Evolutionary conservation across 1,140 invertebrate genomes (phyloP), one percentile per base, ranked within the genome.

Genomic region (Battus philenor): DNA sequence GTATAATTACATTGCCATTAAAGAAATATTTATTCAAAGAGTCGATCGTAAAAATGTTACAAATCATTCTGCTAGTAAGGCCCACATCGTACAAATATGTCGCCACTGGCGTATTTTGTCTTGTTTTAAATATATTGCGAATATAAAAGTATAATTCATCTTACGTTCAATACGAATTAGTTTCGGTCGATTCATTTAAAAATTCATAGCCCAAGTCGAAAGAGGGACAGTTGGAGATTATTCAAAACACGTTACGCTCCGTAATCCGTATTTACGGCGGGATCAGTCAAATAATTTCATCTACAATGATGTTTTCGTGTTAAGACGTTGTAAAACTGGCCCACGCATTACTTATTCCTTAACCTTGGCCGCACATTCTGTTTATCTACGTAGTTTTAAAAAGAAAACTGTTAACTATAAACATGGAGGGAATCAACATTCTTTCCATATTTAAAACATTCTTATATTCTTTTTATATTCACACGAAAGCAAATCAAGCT

Each of bases 221-320:
- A 1, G 4, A n/a, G 26, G n/a, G 17, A 34, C 10, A 20, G 16
- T 10, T n/a, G 17, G 11, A 34, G 32, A 34, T 34, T 29, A 29
- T 29, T 34, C 9, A 17, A 17, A 18, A 20, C 17, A 34, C 16
- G 16, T 34, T 34, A 20, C 4, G 9, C n/a, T 17, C 32, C 9
- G 4, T 34, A 34, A 34, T 34, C 32, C 32, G 16, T 34, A 34
- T 34, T 34, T 36, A 36, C 33, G 33, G 17, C 10, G 10, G 33
- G 33, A 22, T 36, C 17, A 36, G 16, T 20, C 9, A 18, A 22
- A 22, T 36, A 36, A 18, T 36, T 36, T 36, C 6, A 11, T 36
- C 33, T 16, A 36, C 33, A 20, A 36, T 36, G 17, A 22, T 36
- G 17, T 20, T 36, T 34, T 34, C 32, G 9, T 36, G n/a, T 36